A percentile compares a stretch with the other conserved stretches of the same genome.
phyloP scores from a whole-genome alignment of 2,888 invertebrate genomes.

The Polydrusus pterygomalis region DNA sequence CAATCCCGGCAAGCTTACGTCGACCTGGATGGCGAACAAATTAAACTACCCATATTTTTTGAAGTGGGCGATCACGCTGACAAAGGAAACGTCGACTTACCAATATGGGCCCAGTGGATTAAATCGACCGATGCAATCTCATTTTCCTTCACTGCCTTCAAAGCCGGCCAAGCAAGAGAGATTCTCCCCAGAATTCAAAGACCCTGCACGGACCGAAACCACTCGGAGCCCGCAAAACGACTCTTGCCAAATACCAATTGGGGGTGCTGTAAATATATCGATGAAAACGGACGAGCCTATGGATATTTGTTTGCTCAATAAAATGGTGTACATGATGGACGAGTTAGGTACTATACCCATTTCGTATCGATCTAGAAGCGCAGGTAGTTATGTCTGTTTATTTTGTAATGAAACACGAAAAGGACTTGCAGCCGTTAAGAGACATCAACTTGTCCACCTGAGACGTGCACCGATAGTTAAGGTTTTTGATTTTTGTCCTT shows the following conservation, averaged over 20 bases:
- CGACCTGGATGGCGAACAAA: background rate
- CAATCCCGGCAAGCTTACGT: background rate
- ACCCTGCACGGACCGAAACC: background rate
- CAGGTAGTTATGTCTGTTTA: background rate
- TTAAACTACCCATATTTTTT: slow-evolving; percentile 1
- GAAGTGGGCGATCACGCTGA: background rate
- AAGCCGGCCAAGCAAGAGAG: background rate
- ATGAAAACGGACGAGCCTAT: background rate
- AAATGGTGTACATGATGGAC: background rate
- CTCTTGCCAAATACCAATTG: background rate
- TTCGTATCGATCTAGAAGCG: background rate
- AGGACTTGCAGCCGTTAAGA: background rate
- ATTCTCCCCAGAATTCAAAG: background rate
- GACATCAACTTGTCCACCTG: background rate
- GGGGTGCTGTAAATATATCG: background rate
- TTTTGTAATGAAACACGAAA: background rate
- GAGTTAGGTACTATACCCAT: background rate
- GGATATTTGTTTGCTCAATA: background rate
- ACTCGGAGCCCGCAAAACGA: background rate
- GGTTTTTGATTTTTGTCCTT: no score
- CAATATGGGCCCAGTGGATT: background rate
- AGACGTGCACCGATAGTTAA: no score
- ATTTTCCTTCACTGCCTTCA: background rate
- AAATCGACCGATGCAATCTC: no score
- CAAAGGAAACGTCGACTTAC: background rate